Percentiles rank a stretch among this genome's conserved stretches.
Evolutionary conservation across 2,113 vertebrate species (phyloP).

Genomic region (Muntiacus muntjak): DNA sequence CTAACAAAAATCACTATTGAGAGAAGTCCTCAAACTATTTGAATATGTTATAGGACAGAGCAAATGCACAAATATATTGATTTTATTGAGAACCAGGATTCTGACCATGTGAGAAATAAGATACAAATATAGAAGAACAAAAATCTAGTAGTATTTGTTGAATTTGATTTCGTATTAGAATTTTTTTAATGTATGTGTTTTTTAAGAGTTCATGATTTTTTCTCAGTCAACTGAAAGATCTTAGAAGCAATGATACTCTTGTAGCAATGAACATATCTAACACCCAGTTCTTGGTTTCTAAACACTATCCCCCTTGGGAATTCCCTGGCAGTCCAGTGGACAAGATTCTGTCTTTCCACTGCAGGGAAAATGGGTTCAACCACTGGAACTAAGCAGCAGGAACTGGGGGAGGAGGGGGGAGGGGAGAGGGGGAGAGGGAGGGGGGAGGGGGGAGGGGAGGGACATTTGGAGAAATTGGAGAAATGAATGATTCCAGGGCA

Average conservation of each 20-base stretch:
- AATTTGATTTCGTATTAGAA: not conserved
- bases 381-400: not conserved
- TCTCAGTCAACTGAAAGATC: not conserved
- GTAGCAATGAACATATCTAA: not conserved
- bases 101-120: not conserved
- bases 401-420: not conserved
- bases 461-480: not conserved
- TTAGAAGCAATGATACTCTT: not conserved
- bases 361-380: not conserved
- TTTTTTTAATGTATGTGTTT: not conserved
- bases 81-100: not conserved
- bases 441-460: rapidly evolving
- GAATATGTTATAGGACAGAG: not conserved
- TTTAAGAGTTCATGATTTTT: not conserved
- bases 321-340: not conserved
- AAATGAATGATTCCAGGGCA: not conserved
- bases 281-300: not conserved
- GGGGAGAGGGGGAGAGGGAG: rapidly evolving
- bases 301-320: not conserved
- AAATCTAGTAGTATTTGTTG: not conserved
- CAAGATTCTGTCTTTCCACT: not conserved
- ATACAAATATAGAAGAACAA: not conserved
- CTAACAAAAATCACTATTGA: not conserved
- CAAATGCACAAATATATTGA: not conserved
- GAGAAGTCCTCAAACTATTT: not conserved